Conservation (phyloP, 2,797 vertebrate species). For the Cynodonichthys magdalenae region DNA sequence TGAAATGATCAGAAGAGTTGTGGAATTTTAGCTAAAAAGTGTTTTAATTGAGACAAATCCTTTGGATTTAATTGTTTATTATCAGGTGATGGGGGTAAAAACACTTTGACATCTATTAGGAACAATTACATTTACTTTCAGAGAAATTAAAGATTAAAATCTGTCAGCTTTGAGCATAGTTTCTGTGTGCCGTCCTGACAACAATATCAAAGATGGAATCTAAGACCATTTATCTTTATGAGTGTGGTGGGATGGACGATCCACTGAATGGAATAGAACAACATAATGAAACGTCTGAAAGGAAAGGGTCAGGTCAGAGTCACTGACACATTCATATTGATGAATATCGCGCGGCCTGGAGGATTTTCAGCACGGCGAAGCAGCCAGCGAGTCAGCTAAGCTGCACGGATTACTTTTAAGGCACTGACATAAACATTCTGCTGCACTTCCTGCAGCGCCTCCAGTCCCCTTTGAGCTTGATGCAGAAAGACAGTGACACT, state of each 20-base stretch:
- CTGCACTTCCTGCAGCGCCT: constrained; percentile 55
- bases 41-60: too few species aligned
- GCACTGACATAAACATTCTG: constrained; percentile 67
- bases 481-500: constrained; percentile 61
- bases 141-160: not conserved
- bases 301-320: constrained; percentile 18
- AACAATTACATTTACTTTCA: not conserved
- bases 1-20: too few species aligned
- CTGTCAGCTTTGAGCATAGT: not conserved
- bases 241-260: not conserved
- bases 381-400: constrained; percentile 39
- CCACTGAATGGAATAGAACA: constrained; percentile 3
- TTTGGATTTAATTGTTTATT: too few species aligned
- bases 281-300: constrained; percentile 15
- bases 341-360: constrained; percentile 24
- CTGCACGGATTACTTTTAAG: constrained; percentile 58
- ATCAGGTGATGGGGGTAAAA: too few species aligned
- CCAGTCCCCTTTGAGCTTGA: constrained; percentile 59
- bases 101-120: not conserved
- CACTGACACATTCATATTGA: constrained; percentile 27
- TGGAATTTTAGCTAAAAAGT: too few species aligned
- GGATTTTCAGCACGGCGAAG: constrained; percentile 18
- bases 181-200: not conserved
- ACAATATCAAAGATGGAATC: not conserved
- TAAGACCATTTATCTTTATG: constrained; percentile 1